Evolutionary conservation across 2,888 invertebrate genomes (phyloP).

Genomic region (Lycophotia porphyrea): DNA sequence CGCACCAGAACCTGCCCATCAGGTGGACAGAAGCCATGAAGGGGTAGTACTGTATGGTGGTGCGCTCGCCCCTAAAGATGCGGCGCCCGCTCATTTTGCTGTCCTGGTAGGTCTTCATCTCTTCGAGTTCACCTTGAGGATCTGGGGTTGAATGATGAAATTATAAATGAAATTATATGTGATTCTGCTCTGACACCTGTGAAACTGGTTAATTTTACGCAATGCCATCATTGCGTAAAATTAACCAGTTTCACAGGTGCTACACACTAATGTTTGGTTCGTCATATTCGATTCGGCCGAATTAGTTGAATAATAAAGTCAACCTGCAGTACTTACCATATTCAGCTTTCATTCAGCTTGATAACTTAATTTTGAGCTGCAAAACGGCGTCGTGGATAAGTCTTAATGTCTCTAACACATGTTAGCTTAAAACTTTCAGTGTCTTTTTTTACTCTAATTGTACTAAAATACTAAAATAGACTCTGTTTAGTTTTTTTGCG

Average conservation of each 20-base stretch:
- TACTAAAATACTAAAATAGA: neutral
- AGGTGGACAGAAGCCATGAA: slow-evolving; percentile 86
- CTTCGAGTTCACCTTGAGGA: slow-evolving; percentile 81
- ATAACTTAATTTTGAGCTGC: neutral
- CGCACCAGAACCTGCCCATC: slow-evolving; percentile 87
- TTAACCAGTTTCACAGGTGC: neutral
- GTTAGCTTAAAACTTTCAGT: neutral
- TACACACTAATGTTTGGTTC: neutral
- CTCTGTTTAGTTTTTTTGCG: neutral
- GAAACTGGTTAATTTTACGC: too few species aligned
- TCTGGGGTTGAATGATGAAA: slow-evolving; percentile 70
- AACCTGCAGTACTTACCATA: neutral
- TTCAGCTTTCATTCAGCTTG: neutral
- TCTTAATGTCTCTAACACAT: neutral
- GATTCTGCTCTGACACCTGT: neutral
- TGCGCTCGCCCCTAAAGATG: slow-evolving; percentile 81
- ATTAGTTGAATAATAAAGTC: neutral
- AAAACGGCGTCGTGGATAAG: too few species aligned
- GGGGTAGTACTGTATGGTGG: slow-evolving; percentile 80
- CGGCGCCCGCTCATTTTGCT: slow-evolving; percentile 76
- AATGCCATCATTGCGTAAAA: neutral
- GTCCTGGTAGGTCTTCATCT: slow-evolving; percentile 74
- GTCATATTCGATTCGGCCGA: neutral
- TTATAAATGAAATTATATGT: neutral
- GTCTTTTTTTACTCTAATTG: neutral